These are phyloP conservation scores for Sardinella longiceps DNA, from an alignment of 2,797 vertebrate genomes.

Conservation along the genomic window DNA sequence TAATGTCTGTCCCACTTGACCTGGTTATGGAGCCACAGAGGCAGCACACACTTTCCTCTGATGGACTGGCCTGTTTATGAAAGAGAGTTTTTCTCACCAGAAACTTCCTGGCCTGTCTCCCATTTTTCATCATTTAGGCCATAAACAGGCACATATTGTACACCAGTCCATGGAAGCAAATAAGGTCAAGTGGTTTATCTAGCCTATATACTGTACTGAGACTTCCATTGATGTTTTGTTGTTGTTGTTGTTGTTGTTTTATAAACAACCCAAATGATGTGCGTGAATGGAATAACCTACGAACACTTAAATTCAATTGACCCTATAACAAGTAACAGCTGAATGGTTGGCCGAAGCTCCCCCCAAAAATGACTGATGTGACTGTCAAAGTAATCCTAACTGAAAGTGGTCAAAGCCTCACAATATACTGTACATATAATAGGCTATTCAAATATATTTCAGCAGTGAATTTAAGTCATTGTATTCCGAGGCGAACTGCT, in stretches of 20 bases:
- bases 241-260: no score
- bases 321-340: not conserved
- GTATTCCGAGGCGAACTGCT: no score
- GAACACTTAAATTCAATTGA: not conserved
- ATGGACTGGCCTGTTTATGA: constrained; percentile 30
- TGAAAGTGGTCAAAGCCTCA: not conserved
- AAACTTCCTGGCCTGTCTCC: constrained; percentile 24
- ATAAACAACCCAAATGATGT: not conserved
- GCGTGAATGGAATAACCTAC: not conserved
- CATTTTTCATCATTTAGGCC: constrained; percentile 21
- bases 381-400: not conserved
- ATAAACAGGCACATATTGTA: constrained; percentile 47
- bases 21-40: constrained; percentile 12
- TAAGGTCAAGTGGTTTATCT: constrained; percentile 43
- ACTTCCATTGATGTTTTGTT: no score
- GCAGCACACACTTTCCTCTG: not conserved
- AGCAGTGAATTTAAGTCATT: not conserved
- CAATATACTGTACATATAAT: no score
- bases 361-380: not conserved
- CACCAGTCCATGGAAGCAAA: constrained; percentile 36
- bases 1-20: constrained; percentile 2
- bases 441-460: no score
- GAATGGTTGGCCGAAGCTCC: not conserved
- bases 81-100: constrained; percentile 32
- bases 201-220: not conserved